These are phyloP conservation scores for Bothrops jararaca DNA, from an alignment of 2,113 vertebrate species.

Conservation along the genomic window DNA sequence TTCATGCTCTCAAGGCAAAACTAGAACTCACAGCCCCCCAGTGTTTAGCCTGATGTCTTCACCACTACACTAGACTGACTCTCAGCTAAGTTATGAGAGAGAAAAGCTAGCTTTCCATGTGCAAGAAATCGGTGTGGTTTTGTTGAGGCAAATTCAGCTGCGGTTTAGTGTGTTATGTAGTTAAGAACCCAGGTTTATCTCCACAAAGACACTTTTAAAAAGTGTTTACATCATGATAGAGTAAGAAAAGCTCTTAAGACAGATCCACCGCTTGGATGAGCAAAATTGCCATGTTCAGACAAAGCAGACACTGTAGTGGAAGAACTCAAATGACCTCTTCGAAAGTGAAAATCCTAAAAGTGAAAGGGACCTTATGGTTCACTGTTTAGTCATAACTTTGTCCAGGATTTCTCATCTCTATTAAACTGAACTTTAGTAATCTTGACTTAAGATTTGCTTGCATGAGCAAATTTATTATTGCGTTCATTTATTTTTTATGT, in stretches of 20 bases:
- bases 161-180: neutral
- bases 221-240: neutral
- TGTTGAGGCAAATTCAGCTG: neutral
- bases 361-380: neutral
- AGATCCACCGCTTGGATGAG: neutral
- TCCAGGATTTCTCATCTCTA: neutral
- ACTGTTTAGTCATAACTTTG: neutral
- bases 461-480: too few relatives aligned
- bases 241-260: neutral
- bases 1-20: neutral
- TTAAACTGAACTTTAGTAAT: neutral
- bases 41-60: neutral
- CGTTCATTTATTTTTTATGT: neutral
- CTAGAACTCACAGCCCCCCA: neutral
- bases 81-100: neutral
- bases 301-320: neutral
- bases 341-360: neutral
- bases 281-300: neutral
- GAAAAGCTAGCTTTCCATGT: neutral
- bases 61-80: neutral
- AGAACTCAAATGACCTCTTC: neutral
- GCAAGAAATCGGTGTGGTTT: neutral
- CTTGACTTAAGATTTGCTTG: neutral
- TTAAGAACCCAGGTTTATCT: neutral
- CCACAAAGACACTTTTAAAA: neutral